Base-by-base conservation (phyloP, 2,797 vertebrate species). In the Lophotriccus pileatus region DNA sequence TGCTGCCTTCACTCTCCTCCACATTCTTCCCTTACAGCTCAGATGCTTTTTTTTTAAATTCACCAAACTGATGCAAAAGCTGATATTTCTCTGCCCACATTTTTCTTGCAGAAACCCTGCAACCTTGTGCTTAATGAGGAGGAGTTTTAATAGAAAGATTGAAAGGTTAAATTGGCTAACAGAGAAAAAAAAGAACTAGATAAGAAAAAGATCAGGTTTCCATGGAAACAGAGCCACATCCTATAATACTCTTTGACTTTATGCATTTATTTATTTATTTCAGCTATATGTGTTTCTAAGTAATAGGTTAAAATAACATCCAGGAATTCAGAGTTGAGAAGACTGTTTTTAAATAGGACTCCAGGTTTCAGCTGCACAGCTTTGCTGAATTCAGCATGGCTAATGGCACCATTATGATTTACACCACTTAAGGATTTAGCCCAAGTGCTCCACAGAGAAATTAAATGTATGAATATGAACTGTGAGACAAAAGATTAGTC, bases 61-160 rank as follows among this genome's bases (percentile, higher is more conserved):
- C 87, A 94, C 81, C 70, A 92, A 92, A 96, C 77, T 90, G 85
- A 96, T 96, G 78, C 41, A 90, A 95, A 97, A 89, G 77, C 58
- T 87, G 93, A 60, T 96, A 86, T 92, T 96, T 89, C 52, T 72
- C 91, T 97, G 93, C 91, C 93, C 85, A 94, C 81, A 23, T 55
- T 97, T 96, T 94, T 96, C 87, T 91, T 95, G 77, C 90, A 95
- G 84, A 94, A 95, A 74, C 75, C 82, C 78, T 95, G 89, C 89
- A 95, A 97, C 93, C 49, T 87, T 90, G 67, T 75, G 69, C 87
- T 96, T 95, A 94, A 96, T 96, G 95, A 96, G 92, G 84, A 89
- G 88, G 94, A 97, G 84, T 96, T 96, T 88, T 95, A 96, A 94
- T 82, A 92, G 96, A 94, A 89, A 68, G 91, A 97, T 87, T 95